These are phyloP conservation scores for Dasysyrphus tricinctus DNA, from an alignment of 2,888 invertebrate species.

Conservation along the genomic window DNA sequence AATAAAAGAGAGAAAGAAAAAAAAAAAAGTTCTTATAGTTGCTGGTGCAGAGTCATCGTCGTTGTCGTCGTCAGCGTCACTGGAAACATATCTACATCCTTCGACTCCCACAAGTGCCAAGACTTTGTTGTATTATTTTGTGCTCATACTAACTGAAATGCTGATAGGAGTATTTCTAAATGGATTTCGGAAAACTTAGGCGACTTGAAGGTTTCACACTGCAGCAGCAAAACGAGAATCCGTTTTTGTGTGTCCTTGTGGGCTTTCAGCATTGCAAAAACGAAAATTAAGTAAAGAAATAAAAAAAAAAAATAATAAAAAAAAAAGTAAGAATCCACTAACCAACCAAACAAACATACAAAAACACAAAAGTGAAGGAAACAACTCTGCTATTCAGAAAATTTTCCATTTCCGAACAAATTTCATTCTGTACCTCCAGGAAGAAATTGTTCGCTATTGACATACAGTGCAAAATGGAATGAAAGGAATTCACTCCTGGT, in stretches of 20 bases:
- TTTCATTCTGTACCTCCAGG: slow-evolving; percentile 44
- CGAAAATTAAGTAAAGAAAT: slow-evolving; percentile 69
- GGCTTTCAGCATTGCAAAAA: slow-evolving; percentile 69
- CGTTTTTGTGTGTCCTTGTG: slow-evolving; percentile 63
- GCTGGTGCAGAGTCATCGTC: no score
- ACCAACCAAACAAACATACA: slow-evolving; percentile 40
- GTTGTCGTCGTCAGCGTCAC: slow-evolving; percentile 31
- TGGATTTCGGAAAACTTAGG: slow-evolving; percentile 56
- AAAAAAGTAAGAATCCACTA: neutral
- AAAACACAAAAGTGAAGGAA: slow-evolving; percentile 63
- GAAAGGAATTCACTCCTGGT: slow-evolving; percentile 59
- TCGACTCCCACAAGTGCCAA: slow-evolving; percentile 38
- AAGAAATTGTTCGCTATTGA: slow-evolving; percentile 63
- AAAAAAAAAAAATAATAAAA: slow-evolving; percentile 13
- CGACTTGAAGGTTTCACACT: slow-evolving; percentile 52
- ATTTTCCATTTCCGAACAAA: slow-evolving; percentile 72
- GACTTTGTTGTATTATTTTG: neutral
- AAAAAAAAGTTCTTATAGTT: slow-evolving; percentile 32
- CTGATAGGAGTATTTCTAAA: slow-evolving; percentile 47
- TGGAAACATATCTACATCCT: slow-evolving; percentile 24
- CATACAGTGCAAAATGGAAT: slow-evolving; percentile 54
- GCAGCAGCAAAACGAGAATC: slow-evolving; percentile 36
- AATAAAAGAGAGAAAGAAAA: slow-evolving; percentile 15
- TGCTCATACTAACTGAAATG: slow-evolving; percentile 25
- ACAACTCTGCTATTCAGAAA: slow-evolving; percentile 72